Percentiles rank a stretch among this genome's conserved stretches.
Conservation (phyloP, 1,140 invertebrate species). For the Drosophila sechellia region DNA sequence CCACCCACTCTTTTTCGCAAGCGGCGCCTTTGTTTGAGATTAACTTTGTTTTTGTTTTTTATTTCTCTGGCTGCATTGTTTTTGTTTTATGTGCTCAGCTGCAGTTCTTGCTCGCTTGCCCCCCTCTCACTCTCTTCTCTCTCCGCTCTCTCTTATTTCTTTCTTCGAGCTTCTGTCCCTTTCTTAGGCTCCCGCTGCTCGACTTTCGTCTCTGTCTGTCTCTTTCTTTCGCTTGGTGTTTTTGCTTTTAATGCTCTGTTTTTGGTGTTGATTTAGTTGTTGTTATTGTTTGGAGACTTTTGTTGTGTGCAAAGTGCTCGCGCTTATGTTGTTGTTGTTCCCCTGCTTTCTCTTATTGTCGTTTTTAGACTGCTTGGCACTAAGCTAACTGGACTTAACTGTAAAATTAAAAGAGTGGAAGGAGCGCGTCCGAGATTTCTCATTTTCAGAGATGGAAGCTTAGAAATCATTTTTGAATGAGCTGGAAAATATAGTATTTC, state of each 20-base stretch:
- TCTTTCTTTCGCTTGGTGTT: constrained; percentile 10
- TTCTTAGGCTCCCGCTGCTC: constrained; percentile 2
- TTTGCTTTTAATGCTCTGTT: constrained; percentile 30
- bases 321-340: constrained; percentile 11
- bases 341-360: constrained; percentile 41
- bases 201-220: neutral
- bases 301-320: constrained; percentile 54
- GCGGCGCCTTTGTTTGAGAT: constrained; percentile 64
- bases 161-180: neutral
- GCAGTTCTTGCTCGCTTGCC: constrained; percentile 9
- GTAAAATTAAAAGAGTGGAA: constrained; percentile 35
- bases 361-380: constrained; percentile 63
- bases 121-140: neutral
- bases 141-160: neutral
- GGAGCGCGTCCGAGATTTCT: constrained; percentile 1
- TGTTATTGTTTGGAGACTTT: constrained; percentile 50
- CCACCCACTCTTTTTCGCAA: neutral
- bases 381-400: constrained; percentile 56
- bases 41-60: constrained; percentile 33
- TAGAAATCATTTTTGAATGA: no score
- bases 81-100: constrained; percentile 33
- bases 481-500: no score
- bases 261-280: constrained; percentile 54
- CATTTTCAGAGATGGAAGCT: no score
- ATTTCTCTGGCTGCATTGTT: constrained; percentile 20